These are phyloP conservation scores for Thymelicus lineola DNA, from an alignment of 2,888 invertebrate species.

Conservation along the genomic window DNA sequence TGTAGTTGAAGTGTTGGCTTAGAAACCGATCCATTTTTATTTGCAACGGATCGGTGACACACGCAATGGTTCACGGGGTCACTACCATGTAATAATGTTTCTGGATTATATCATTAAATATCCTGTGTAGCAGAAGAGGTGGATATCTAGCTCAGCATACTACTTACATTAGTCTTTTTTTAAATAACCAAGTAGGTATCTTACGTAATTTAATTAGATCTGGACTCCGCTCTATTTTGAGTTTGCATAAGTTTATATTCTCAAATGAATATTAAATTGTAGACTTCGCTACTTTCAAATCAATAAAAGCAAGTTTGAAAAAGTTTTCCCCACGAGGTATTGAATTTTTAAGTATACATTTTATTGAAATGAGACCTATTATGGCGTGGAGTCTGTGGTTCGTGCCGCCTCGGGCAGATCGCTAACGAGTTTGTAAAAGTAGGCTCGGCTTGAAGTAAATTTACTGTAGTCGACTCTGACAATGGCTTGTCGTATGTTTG, in stretches of 20 bases:
- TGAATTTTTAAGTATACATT: slow-evolving; percentile 12
- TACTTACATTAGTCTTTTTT: neutral
- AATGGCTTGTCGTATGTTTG: neutral
- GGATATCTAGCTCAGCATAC: too few relatives aligned
- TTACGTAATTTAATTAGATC: neutral
- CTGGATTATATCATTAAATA: too few relatives aligned
- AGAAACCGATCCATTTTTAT: too few relatives aligned
- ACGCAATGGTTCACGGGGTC: too few relatives aligned
- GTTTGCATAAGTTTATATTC: slow-evolving; percentile 1
- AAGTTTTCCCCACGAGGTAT: slow-evolving; percentile 8
- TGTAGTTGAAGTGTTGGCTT: too few relatives aligned
- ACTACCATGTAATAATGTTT: too few relatives aligned
- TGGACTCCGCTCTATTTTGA: neutral
- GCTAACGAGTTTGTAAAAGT: slow-evolving; percentile 11
- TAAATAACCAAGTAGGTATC: neutral
- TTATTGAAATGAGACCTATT: slow-evolving; percentile 25
- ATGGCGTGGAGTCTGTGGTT: slow-evolving; percentile 5
- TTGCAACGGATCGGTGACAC: too few relatives aligned
- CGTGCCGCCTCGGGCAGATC: neutral
- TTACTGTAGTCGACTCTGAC: slow-evolving; percentile 2
- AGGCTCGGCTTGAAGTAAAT: neutral
- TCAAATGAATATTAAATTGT: neutral
- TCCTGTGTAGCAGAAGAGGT: too few relatives aligned
- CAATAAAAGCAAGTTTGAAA: slow-evolving; percentile 4
- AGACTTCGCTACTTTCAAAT: slow-evolving; percentile 7